Percentiles rank a stretch among this genome's conserved stretches.
Evolutionary conservation across 2,888 invertebrate species (phyloP).

Genomic region (Portevinia maculata): DNA sequence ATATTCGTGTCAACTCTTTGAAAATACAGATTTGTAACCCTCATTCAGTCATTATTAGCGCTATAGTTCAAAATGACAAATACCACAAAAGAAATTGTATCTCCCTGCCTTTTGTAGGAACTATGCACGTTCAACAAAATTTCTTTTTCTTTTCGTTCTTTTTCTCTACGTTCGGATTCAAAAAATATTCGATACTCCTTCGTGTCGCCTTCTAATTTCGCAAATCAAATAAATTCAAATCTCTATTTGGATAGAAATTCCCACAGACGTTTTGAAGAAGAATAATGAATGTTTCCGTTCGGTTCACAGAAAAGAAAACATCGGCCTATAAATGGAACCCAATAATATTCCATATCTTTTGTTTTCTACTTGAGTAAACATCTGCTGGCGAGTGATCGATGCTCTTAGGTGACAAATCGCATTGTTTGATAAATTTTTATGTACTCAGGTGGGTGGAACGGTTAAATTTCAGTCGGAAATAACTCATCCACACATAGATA

Average conservation of each 20-base stretch:
- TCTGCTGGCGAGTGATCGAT: slow-evolving; percentile 25
- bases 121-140: slow-evolving; percentile 40
- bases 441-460: slow-evolving; percentile 54
- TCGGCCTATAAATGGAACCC: slow-evolving; percentile 35
- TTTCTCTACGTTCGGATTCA: slow-evolving; percentile 14
- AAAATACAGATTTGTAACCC: not conserved
- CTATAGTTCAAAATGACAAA: slow-evolving; percentile 64
- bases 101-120: slow-evolving; percentile 30
- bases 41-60: slow-evolving; percentile 59
- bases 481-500: slow-evolving; percentile 19
- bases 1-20: slow-evolving; percentile 52
- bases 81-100: slow-evolving; percentile 53
- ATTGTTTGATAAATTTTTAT: slow-evolving; percentile 31
- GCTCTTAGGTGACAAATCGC: slow-evolving; percentile 32
- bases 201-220: slow-evolving; percentile 30
- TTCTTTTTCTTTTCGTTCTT: too few species aligned
- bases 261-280: slow-evolving; percentile 40
- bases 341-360: slow-evolving; percentile 9
- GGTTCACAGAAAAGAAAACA: slow-evolving; percentile 50
- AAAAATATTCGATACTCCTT: slow-evolving; percentile 14
- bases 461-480: slow-evolving; percentile 7
- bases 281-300: slow-evolving; percentile 51
- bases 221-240: slow-evolving; percentile 59
- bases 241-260: slow-evolving; percentile 36
- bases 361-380: slow-evolving; percentile 49